Evolutionary conservation across 2,888 invertebrate genomes (phyloP).

Genomic region (Sphaerolaimus hirsutus): DNA sequence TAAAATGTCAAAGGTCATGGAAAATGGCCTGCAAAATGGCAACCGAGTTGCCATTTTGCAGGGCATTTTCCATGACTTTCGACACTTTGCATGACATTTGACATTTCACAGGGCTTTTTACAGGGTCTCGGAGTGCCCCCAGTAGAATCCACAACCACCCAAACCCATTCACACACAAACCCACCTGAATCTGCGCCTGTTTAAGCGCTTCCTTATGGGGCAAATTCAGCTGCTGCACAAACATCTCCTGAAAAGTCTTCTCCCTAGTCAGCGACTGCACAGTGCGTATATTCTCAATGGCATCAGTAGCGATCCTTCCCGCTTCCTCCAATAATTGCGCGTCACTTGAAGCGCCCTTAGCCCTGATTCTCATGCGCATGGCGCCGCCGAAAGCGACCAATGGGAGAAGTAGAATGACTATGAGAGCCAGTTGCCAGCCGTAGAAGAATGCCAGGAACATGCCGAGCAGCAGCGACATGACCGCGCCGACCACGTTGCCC

Average conservation of each 20-base stretch:
- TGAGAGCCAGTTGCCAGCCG: conserved; percentile 30
- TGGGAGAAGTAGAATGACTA: conserved; percentile 27
- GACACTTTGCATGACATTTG: too few species aligned
- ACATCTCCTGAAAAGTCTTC: conserved; percentile 21
- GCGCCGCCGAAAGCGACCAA: conserved; percentile 22
- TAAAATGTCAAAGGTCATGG: too few species aligned
- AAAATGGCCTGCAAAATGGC: too few species aligned
- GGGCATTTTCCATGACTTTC: too few species aligned
- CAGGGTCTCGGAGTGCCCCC: too few species aligned
- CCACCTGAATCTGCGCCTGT: conserved; percentile 1
- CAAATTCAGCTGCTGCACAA: conserved; percentile 17
- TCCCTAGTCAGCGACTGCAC: conserved; percentile 29
- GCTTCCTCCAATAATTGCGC: conserved; percentile 30
- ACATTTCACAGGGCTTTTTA: too few species aligned
- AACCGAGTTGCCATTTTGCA: too few species aligned
- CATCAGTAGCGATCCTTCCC: conserved; percentile 30
- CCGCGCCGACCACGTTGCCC: conserved; percentile 25
- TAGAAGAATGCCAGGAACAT: conserved; percentile 29
- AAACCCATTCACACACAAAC: too few species aligned
- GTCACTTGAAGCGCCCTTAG: conserved; percentile 29
- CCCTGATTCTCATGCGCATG: conserved; percentile 22
- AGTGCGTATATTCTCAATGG: conserved; percentile 29
- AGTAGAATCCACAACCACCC: background rate
- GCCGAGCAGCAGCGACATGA: conserved; percentile 26
- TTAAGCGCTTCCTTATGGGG: conserved; percentile 19